A percentile compares a stretch with the other conserved stretches of the same genome.
These are phyloP conservation scores for Tokudaia tokunoshimensis DNA, from an alignment of 2,797 vertebrate genomes.

Conservation along the genomic window DNA sequence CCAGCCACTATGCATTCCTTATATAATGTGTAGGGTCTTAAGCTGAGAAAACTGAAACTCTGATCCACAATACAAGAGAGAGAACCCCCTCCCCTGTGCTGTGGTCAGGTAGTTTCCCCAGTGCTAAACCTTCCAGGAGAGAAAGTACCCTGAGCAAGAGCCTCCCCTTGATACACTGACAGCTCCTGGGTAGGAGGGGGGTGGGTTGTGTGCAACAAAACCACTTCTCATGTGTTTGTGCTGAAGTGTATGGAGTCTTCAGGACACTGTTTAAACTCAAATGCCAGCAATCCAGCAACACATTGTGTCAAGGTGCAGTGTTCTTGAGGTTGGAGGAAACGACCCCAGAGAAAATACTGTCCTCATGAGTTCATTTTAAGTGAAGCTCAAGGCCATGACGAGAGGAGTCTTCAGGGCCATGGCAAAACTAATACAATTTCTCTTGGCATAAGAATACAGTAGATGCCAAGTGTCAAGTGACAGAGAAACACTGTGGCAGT, in stretches of 20 bases:
- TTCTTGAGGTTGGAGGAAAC: not conserved
- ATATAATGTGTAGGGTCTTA: not conserved
- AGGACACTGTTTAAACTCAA: not conserved
- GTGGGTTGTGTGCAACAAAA: constrained; percentile 14
- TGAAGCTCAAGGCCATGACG: not conserved
- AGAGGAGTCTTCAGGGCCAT: not conserved
- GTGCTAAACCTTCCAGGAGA: constrained; percentile 47
- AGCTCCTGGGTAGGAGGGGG: constrained; percentile 9
- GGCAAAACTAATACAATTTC: not conserved
- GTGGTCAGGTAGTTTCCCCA: constrained; percentile 30
- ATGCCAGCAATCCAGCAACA: not conserved
- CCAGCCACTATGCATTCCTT: not conserved
- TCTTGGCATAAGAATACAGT: not conserved
- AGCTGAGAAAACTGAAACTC: not conserved
- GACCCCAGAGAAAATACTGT: not conserved
- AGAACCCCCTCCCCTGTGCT: not conserved
- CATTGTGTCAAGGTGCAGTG: not conserved
- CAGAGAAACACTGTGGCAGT: not conserved
- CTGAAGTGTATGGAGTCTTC: constrained; percentile 29
- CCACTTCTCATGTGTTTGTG: not conserved
- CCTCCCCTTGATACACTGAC: constrained; percentile 17
- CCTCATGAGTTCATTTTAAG: not conserved
- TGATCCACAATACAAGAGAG: constrained; percentile 8
- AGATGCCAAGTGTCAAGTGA: constrained; percentile 6
- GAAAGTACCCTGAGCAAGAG: constrained; percentile 26